Evolutionary conservation across 2,113 vertebrate genomes (phyloP).

Genomic region (Alouatta palliata): DNA sequence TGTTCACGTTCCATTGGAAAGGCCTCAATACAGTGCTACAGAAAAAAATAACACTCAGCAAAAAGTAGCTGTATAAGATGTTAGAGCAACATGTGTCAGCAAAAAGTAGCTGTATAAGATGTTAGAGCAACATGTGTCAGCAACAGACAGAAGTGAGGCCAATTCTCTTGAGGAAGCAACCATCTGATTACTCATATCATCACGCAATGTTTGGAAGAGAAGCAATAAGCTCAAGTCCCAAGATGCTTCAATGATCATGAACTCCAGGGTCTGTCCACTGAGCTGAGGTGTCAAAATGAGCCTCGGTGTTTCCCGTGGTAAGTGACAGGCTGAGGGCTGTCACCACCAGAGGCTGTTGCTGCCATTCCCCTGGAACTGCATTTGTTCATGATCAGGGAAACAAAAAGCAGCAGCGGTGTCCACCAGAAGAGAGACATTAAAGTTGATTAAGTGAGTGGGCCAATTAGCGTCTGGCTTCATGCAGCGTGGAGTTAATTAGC

Average conservation of each 20-base stretch:
- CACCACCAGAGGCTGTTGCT: not conserved
- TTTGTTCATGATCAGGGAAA: conserved; percentile 53
- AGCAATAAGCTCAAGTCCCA: conserved; percentile 54
- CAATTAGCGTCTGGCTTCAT: conserved; percentile 77
- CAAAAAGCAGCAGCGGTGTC: conserved; percentile 64
- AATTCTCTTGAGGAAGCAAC: conserved; percentile 54
- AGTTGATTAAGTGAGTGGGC: conserved; percentile 76
- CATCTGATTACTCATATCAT: conserved; percentile 61
- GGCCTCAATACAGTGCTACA: not conserved
- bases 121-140: conserved; percentile 54
- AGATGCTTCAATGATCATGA: not conserved
- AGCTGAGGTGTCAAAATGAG: not conserved
- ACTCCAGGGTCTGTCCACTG: not conserved
- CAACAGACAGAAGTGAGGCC: conserved; percentile 41
- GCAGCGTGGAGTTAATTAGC: conserved; percentile 79
- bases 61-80: conserved; percentile 12
- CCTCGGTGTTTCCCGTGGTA: not conserved
- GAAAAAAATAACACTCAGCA: not conserved
- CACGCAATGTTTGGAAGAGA: conserved; percentile 23
- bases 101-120: not conserved
- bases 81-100: conserved; percentile 57
- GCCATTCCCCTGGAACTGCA: not conserved
- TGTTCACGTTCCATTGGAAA: not conserved
- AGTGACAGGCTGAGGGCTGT: not conserved
- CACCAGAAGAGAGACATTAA: conserved; percentile 77